Evolutionary conservation across 2,888 invertebrate species (phyloP).

Genomic region (Microctonus brassicae): DNA sequence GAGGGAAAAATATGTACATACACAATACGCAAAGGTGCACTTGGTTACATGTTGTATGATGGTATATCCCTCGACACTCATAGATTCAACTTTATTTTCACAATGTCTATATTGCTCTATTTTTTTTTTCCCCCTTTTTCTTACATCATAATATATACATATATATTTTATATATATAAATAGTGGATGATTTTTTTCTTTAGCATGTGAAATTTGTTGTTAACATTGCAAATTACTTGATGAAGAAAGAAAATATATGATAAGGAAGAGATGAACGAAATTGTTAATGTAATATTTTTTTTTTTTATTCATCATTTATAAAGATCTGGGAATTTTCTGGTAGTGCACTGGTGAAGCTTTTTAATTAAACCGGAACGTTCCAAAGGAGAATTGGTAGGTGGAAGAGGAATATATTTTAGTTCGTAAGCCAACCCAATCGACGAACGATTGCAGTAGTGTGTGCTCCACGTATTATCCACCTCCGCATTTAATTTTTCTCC

Average conservation of each 20-base stretch:
- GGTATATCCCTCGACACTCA: conserved; percentile 65
- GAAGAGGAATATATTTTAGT: conserved; percentile 42
- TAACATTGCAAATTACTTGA: not conserved
- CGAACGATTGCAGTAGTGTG: conserved; percentile 55
- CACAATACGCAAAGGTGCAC: conserved; percentile 62
- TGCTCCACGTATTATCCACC: conserved; percentile 41
- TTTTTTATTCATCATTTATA: not conserved
- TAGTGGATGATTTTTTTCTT: not conserved
- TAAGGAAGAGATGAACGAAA: not conserved
- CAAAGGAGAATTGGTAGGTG: conserved; percentile 56
- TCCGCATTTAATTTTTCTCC: conserved; percentile 34
- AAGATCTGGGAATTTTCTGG: conserved; percentile 14
- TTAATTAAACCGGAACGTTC: conserved; percentile 43
- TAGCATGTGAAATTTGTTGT: not conserved
- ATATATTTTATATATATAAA: not conserved
- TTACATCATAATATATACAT: not conserved
- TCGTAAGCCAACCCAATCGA: conserved; percentile 48
- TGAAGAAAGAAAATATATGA: not conserved
- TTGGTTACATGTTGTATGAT: conserved; percentile 63
- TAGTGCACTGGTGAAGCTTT: conserved; percentile 24
- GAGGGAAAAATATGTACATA: conserved; percentile 27
- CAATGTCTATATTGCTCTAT: conserved; percentile 24
- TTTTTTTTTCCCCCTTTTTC: conserved; percentile 26
- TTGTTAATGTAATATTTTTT: not conserved
- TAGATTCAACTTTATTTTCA: conserved; percentile 65